Conservation (phyloP, 2,797 vertebrate genomes). For the Mus spretus region DNA sequence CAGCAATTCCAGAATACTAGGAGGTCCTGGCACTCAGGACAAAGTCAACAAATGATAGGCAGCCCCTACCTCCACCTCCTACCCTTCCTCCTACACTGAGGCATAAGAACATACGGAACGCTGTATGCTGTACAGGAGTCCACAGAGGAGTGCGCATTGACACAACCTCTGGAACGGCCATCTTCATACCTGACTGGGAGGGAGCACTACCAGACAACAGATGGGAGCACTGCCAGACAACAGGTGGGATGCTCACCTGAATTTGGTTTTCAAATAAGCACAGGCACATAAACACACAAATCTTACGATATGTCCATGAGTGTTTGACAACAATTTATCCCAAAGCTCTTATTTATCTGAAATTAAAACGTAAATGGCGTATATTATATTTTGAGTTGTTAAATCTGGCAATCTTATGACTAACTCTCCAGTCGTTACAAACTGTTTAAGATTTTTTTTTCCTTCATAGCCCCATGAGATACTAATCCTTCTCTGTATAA, state of each 20-base stretch:
- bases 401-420: slow-evolving; percentile 1
- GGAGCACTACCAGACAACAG: neutral
- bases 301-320: neutral
- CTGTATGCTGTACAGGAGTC: neutral
- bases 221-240: neutral
- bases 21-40: neutral
- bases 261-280: slow-evolving; percentile 33
- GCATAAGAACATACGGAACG: neutral
- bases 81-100: neutral
- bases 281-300: too few relatives aligned
- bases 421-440: slow-evolving; percentile 27
- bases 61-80: too few relatives aligned
- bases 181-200: neutral
- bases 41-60: neutral
- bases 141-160: too few relatives aligned
- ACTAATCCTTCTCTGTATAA: neutral
- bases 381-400: slow-evolving; percentile 43
- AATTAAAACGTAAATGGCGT: slow-evolving; percentile 39
- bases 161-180: neutral
- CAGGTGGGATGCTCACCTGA: neutral
- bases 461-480: neutral
- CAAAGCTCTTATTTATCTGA: slow-evolving; percentile 4
- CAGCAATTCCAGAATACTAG: neutral
- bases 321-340: slow-evolving; percentile 13
- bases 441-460: neutral